Conservation (phyloP, 2,113 vertebrate genomes). For the Ploceus nigricollis region DNA sequence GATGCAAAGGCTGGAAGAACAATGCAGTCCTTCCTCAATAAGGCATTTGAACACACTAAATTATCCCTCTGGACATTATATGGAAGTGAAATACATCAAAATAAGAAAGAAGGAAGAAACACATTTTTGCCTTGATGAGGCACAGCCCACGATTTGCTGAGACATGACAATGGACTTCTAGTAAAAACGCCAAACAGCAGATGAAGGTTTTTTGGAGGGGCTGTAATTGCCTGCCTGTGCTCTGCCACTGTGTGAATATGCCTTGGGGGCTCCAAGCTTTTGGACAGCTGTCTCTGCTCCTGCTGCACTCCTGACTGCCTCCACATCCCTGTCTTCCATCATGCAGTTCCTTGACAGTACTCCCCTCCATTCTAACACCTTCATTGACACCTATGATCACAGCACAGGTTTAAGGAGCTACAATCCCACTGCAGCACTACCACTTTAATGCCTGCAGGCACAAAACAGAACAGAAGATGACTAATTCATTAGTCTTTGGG, state of each 20-base stretch:
- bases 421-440: neutral
- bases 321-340: neutral
- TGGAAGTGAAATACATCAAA: slow-evolving; percentile 63
- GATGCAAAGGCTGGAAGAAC: neutral
- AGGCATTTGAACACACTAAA: slow-evolving; percentile 51
- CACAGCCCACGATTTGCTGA: neutral
- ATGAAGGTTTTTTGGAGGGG: neutral
- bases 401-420: neutral
- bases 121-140: slow-evolving; percentile 55
- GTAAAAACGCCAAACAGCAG: neutral
- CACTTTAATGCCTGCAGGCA: neutral
- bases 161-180: neutral
- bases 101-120: slow-evolving; percentile 61
- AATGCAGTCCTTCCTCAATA: slow-evolving; percentile 55
- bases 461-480: neutral
- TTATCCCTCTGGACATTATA: slow-evolving; percentile 61
- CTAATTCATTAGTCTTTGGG: neutral
- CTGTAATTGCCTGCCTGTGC: neutral
- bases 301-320: neutral
- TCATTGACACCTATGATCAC: neutral
- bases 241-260: neutral
- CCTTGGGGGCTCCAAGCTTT: neutral
- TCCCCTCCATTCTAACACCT: neutral
- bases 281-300: neutral
- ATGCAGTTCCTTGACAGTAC: neutral